Base-by-base conservation (phyloP, 2,797 vertebrate species). In the Podarcis siculus region DNA sequence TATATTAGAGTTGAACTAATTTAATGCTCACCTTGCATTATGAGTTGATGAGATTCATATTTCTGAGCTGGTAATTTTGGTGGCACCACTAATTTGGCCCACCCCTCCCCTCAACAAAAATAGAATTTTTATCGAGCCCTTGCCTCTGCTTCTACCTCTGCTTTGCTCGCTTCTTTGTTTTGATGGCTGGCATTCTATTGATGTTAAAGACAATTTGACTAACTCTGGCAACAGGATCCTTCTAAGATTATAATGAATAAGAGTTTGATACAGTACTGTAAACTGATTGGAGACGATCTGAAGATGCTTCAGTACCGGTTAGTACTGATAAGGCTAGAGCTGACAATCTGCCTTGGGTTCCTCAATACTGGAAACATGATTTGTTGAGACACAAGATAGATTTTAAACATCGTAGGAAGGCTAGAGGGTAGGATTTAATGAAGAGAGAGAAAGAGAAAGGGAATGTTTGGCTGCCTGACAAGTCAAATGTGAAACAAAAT, bases 321-420 rank as follows among this genome's bases (percentile, higher is more conserved):
- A 79, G n/a, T 21, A 35, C 5, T 82, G 79, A 76, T 75, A 58
- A 87, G 82, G 82, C 87, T 12, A 85, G 69, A 86, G 42, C 2
- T 85, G 80, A 89, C 90, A 84, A 66, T 3, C 82, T 84, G 9
- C 39, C 92, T 91, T 89, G 39, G 87, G 32, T 55, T 58, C 8
- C n/a, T 87, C 30, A 39, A 3, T n/a, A 9, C 8, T 7, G 8
- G 82, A 21, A 9, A 69, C 10, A 84, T 2, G 55, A 85, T 37
- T 61, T 39, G 30, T 8, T 55, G 82, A 91, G 49, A 88, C 90
- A 83, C 21, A 89, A 58, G 69, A 86, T 61, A 85, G 91, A 85
- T 88, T 21, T 79, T 85, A 87, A 69, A 87, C 89, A 91, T 4
- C 9, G 79, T 66, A 86, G 86, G 64, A 92, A 75, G 55, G 27